Percentiles rank a stretch among this genome's conserved stretches.
Evolutionary conservation across 2,113 vertebrate species (phyloP).

Genomic region (Bombycilla garrulus): DNA sequence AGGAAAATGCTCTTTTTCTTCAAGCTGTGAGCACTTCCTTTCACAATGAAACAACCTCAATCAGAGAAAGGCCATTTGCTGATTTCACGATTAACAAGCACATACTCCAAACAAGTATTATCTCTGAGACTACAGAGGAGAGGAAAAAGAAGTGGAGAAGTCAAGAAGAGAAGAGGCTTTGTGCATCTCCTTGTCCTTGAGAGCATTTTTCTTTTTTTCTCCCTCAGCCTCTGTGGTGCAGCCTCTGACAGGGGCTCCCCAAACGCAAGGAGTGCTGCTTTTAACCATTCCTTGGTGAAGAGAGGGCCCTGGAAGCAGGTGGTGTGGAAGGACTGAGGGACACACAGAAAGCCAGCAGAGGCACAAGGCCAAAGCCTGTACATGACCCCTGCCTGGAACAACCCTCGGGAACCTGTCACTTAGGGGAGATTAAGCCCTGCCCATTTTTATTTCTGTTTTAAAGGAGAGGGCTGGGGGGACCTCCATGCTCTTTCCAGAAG

Average conservation of each 20-base stretch:
- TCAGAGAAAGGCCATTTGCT: not conserved
- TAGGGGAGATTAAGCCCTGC: not conserved
- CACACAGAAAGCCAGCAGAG: not conserved
- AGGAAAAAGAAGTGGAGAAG: not conserved
- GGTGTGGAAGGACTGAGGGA: not conserved
- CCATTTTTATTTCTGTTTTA: not conserved
- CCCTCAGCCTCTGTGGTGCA: not conserved
- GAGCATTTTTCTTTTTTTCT: not conserved
- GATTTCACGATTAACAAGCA: not conserved
- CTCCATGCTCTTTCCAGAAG: not conserved
- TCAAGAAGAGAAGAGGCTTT: not conserved
- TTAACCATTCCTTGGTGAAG: not conserved
- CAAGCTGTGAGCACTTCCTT: conserved; percentile 49
- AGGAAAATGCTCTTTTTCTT: conserved; percentile 53
- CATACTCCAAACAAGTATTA: not conserved
- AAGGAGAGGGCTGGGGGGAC: not conserved
- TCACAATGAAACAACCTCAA: conserved; percentile 17
- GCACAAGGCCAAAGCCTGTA: not conserved
- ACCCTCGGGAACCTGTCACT: not conserved
- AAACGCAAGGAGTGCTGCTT: accelerated
- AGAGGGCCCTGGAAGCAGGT: not conserved
- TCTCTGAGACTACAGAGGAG: not conserved
- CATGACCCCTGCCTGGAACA: not conserved
- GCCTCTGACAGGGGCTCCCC: not conserved
- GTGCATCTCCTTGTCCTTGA: not conserved